Percentiles rank a stretch among this genome's conserved stretches.
phyloP scores from a whole-genome alignment of 2,888 invertebrate genomes.

The Cephalotes varians region DNA sequence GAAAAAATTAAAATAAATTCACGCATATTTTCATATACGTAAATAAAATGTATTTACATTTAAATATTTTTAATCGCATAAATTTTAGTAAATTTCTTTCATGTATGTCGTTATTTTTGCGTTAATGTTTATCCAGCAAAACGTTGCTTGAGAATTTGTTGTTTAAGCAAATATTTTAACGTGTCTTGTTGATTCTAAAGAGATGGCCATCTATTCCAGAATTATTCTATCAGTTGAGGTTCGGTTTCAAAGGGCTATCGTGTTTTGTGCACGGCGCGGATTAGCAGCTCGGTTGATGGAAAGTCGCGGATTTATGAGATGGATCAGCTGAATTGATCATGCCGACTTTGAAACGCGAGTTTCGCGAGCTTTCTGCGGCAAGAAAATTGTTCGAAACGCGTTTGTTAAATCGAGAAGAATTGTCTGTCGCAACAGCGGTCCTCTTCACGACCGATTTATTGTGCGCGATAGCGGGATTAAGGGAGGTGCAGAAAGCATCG shows the following conservation, averaged over 20 bases:
- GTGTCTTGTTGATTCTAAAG: neutral
- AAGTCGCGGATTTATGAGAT: neutral
- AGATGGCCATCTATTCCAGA: neutral
- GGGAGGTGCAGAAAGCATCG: neutral
- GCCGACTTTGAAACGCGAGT: neutral
- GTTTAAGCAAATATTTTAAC: neutral
- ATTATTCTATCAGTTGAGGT: neutral
- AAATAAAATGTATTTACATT: neutral
- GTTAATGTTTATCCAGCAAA: neutral
- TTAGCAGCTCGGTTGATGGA: neutral
- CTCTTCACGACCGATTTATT: slow-evolving; percentile 17
- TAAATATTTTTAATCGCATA: neutral
- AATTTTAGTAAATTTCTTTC: neutral
- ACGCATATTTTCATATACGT: neutral
- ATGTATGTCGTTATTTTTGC: neutral
- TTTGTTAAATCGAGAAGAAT: slow-evolving; percentile 35
- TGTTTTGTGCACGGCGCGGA: neutral
- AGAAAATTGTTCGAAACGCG: slow-evolving; percentile 20
- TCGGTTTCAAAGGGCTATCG: neutral
- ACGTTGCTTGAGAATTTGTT: neutral
- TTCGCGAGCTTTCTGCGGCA: neutral
- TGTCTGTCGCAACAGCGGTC: neutral
- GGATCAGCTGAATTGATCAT: neutral
- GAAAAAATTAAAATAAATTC: neutral
- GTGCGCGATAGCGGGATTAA: slow-evolving; percentile 27